Evolutionary conservation across 2,797 vertebrate genomes (phyloP).

Genomic region (Sus cebifrons): DNA sequence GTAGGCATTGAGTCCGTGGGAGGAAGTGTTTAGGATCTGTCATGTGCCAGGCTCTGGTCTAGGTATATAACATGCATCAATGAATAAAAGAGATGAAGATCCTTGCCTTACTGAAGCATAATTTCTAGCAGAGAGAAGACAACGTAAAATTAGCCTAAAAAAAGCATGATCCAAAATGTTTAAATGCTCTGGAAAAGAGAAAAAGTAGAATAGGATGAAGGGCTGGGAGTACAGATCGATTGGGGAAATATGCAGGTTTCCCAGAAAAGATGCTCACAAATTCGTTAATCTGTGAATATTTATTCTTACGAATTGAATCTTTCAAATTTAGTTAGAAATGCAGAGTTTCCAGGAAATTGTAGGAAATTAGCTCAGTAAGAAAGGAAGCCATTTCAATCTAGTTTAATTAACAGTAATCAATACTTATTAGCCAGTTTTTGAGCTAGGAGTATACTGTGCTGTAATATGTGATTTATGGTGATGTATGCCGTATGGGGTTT

Average conservation of each 20-base stretch:
- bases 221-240: background rate
- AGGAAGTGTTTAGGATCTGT: background rate
- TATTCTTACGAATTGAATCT: background rate
- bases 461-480: background rate
- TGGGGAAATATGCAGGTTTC: background rate
- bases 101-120: background rate
- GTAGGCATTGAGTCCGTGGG: background rate
- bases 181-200: background rate
- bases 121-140: background rate
- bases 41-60: too few relatives aligned
- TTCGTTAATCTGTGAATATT: background rate
- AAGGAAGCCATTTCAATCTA: background rate
- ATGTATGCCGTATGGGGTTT: background rate
- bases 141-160: background rate
- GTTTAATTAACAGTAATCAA: constrained; percentile 1
- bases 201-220: background rate
- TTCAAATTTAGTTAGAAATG: constrained; percentile 1
- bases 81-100: background rate
- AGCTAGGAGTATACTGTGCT: background rate
- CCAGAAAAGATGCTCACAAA: background rate
- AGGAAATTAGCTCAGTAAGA: background rate
- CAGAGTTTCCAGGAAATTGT: background rate
- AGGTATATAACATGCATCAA: rapidly evolving
- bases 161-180: background rate
- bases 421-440: background rate